A percentile compares a stretch with the other conserved stretches of the same genome.
phyloP scores from a whole-genome alignment of 1,140 invertebrate genomes.

The Heterodera schachtii region DNA sequence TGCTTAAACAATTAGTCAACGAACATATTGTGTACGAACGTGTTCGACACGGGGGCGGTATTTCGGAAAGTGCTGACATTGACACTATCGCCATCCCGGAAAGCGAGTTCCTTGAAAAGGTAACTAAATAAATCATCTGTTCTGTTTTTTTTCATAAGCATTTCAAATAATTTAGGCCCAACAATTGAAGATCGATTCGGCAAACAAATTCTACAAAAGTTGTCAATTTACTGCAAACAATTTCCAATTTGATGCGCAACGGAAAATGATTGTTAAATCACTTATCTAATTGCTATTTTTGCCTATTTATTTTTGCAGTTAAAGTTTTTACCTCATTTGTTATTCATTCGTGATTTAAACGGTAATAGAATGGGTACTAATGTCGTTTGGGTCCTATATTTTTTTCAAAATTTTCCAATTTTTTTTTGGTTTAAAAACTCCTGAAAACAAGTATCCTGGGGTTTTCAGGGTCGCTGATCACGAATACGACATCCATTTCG shows the following conservation, averaged over 20 bases:
- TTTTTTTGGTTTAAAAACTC: too few relatives aligned
- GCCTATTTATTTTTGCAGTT: neutral
- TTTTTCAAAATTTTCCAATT: too few relatives aligned
- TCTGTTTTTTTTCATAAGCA: conserved; percentile 25
- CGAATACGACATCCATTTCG: too few relatives aligned
- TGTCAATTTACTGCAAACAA: conserved; percentile 86
- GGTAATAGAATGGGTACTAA: too few relatives aligned
- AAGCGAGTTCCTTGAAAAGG: conserved; percentile 84
- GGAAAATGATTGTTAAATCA: conserved; percentile 80
- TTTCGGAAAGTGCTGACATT: conserved; percentile 69
- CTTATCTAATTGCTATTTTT: conserved; percentile 5
- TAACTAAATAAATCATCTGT: conserved; percentile 57
- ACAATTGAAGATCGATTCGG: conserved; percentile 85
- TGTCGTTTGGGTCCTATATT: too few relatives aligned
- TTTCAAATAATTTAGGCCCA: conserved; percentile 73
- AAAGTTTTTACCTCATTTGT: too few relatives aligned
- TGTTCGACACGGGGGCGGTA: conserved; percentile 27
- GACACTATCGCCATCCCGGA: conserved; percentile 81
- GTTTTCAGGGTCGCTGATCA: too few relatives aligned
- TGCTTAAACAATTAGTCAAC: conserved; percentile 86
- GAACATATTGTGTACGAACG: conserved; percentile 86
- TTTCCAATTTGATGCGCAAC: conserved; percentile 81
- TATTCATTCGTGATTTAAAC: too few relatives aligned
- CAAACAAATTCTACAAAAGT: conserved; percentile 88
- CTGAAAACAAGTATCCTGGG: too few relatives aligned